Conservation (phyloP, 2,888 invertebrate species). For the Catocala sponsa region DNA sequence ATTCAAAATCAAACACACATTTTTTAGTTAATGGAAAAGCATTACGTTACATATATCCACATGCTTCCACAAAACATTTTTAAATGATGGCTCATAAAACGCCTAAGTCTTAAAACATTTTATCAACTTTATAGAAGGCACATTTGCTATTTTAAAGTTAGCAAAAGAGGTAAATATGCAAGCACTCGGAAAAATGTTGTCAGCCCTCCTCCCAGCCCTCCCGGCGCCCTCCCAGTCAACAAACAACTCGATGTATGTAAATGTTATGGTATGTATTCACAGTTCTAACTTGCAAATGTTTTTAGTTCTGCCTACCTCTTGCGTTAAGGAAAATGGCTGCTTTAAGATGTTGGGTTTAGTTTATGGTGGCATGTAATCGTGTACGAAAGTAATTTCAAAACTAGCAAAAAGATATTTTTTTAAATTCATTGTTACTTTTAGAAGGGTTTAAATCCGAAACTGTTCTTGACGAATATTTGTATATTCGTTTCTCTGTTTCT, state of each 20-base stretch:
- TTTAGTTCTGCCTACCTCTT: constrained; percentile 4
- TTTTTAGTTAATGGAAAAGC: too few species aligned
- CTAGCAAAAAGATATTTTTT: too few species aligned
- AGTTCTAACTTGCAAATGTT: background rate
- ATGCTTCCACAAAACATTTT: too few species aligned
- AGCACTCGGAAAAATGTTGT: constrained; percentile 14
- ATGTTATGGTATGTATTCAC: constrained; percentile 30
- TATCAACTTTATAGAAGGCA: background rate
- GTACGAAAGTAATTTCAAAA: too few species aligned
- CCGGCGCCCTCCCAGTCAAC: constrained; percentile 9
- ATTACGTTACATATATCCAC: too few species aligned
- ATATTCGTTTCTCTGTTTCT: too few species aligned
- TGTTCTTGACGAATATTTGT: too few species aligned
- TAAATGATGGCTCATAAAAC: too few species aligned
- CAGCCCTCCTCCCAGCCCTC: constrained; percentile 2
- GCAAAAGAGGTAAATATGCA: constrained; percentile 18
- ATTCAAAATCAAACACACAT: too few species aligned
- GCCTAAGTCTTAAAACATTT: background rate
- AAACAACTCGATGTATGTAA: constrained; percentile 32
- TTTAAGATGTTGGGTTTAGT: background rate
- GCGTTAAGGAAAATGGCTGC: background rate
- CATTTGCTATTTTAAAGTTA: constrained; percentile 10
- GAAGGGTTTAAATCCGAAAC: too few species aligned
- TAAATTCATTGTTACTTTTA: too few species aligned
- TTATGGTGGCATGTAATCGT: too few species aligned